Conservation (phyloP, 2,888 invertebrate species). For the Priocnemis perturbator region DNA sequence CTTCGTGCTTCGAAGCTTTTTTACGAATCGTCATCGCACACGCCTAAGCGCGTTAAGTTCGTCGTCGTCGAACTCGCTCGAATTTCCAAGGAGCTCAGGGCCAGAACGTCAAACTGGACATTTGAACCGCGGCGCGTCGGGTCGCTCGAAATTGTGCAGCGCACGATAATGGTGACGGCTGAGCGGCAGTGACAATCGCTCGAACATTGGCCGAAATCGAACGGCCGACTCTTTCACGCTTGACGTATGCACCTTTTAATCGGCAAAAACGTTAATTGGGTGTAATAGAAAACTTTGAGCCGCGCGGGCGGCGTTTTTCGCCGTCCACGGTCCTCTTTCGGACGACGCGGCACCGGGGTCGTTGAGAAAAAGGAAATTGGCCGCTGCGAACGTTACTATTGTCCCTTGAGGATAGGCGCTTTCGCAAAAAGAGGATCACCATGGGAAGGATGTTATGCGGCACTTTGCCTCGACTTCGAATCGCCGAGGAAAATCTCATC, state of each 20-base stretch:
- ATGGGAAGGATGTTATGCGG: conserved; percentile 22
- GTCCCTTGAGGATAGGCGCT: conserved; percentile 25
- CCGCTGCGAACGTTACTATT: conserved; percentile 24
- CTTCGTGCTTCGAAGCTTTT: conserved; percentile 54
- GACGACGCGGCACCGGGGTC: neutral
- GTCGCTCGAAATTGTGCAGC: too few species aligned
- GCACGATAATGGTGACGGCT: too few species aligned
- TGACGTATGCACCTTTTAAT: too few species aligned
- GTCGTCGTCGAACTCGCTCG: neutral
- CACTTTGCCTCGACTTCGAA: conserved; percentile 24
- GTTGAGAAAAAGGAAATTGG: conserved; percentile 32
- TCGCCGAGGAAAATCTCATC: conserved; percentile 52
- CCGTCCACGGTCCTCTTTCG: neutral
- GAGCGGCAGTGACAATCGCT: too few species aligned
- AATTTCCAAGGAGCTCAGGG: neutral
- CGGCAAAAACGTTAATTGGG: too few species aligned
- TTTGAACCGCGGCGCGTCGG: too few species aligned
- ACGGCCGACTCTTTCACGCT: too few species aligned
- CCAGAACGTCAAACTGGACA: too few species aligned
- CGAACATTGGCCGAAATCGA: too few species aligned
- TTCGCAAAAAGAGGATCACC: conserved; percentile 23
- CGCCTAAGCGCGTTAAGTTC: conserved; percentile 42
- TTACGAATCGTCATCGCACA: conserved; percentile 47
- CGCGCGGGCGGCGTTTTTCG: neutral
- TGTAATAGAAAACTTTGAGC: neutral